Base-by-base conservation (phyloP, 2,113 vertebrate genomes). In the Eclectus roratus region DNA sequence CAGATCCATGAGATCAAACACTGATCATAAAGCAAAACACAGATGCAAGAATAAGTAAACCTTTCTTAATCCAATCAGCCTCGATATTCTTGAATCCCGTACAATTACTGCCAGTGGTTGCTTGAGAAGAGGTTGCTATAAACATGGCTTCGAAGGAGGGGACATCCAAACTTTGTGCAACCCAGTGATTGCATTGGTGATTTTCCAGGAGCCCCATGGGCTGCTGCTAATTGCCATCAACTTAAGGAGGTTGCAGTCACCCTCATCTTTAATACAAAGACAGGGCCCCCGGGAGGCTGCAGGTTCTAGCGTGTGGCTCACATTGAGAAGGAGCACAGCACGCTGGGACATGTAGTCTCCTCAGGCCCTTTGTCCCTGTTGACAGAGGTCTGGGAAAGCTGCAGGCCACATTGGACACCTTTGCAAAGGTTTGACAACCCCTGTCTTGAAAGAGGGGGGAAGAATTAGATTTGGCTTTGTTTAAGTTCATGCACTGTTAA, bases 161-260 rank as follows among this genome's bases (percentile, higher is more conserved):
- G 88, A 77, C 81, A 70, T 76, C 83, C 69, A 89, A 94, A 93
- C 76, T 92, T 93, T 93, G 71, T 79, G 85, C 88, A 94, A 82
- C 47, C 61, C 33, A 43, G 49, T 52, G 88, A 93, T 91, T 96
- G 76, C 71, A 29, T 18, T 96, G 91, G 88, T 37, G 0, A 33
- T 80, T 92, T 92, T 91, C 89, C 93, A 94, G 78, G 68, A 92
- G 86, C 78, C 89, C 86, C 76, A 71, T 0, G 2, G 88, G 93
- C 91, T 92, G 43, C 91, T 94, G 53, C 77, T 96, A 91, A 96
- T 92, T 92, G 84, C 83, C 85, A 84, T 93, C 39, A 94, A 96
- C 85, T 80, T 73, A 89, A 93, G 86, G 64, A 81, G 85, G 73
- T 96, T 89, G 58, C 90, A 94, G 85, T 61, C 72, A 96, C 80